Percentiles rank a stretch among this genome's conserved stretches.
phyloP scores from a whole-genome alignment of 1,140 invertebrate species.

The Mactra quadrangularis region DNA sequence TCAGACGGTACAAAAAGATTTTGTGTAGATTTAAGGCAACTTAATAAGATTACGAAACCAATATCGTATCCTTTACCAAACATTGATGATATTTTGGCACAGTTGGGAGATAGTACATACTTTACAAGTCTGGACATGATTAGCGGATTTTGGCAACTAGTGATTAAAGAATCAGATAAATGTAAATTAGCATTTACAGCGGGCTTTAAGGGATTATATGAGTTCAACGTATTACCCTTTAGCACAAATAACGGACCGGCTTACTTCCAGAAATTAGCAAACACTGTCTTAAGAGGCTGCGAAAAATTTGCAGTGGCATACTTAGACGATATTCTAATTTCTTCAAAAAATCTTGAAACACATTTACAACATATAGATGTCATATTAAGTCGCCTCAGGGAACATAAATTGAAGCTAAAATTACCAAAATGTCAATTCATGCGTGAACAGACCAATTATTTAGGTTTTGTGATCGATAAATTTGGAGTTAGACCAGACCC shows the following conservation, averaged over 20 bases:
- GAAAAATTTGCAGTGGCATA: slow-evolving; percentile 54
- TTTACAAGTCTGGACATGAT: neutral
- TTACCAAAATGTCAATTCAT: slow-evolving; percentile 60
- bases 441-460: slow-evolving; percentile 1
- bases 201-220: slow-evolving; percentile 41
- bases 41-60: neutral
- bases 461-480: slow-evolving; percentile 7
- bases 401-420: slow-evolving; percentile 43
- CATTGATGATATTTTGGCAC: slow-evolving; percentile 4
- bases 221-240: slow-evolving; percentile 68
- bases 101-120: neutral
- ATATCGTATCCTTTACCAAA: neutral
- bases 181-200: slow-evolving; percentile 60
- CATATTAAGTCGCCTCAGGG: neutral
- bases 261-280: slow-evolving; percentile 72
- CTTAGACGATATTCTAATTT: slow-evolving; percentile 66
- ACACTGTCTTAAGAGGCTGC: slow-evolving; percentile 61
- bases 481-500: slow-evolving; percentile 23
- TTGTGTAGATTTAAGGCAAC: slow-evolving; percentile 20
- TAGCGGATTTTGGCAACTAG: slow-evolving; percentile 1
- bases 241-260: slow-evolving; percentile 64
- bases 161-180: slow-evolving; percentile 28
- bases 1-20: neutral
- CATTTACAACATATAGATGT: slow-evolving; percentile 12
- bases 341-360: neutral